Base-by-base conservation (phyloP, 2,797 vertebrate genomes). In the Chiroxiphia lanceolata region DNA sequence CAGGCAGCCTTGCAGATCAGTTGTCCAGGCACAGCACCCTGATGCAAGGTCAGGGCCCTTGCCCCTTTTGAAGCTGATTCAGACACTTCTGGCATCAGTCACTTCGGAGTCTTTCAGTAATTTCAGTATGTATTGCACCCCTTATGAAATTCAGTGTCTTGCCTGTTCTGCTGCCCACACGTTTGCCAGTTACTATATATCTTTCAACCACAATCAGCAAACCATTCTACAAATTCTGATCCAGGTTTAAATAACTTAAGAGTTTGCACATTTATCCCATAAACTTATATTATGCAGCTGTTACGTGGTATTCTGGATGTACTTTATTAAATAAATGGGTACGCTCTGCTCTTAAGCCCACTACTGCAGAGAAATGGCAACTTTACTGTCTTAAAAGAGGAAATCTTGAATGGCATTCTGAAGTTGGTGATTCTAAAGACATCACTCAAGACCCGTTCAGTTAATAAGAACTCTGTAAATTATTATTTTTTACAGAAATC, bases 401-500 rank as follows among this genome's bases (percentile, higher is more conserved):
- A 90, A 72, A 63, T 60, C 44, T 72, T 81, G 65, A 63, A 56
- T 13, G 38, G 18, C 72, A 65, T 74, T 82, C 59, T 82, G 36
- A 60, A 89, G 33, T 47, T 25, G 29, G n/a, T 53, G 42, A 56
- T 69, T 56, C 26, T 95, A 31, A 79, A 38, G 31, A 80, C 16
- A 45, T 65, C 57, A 76, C 48, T 92, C 20, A 57, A 83, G 50
- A 74, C 2, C 3, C 67, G 11, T 53, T 74, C 67, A 87, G 26
- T 87, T 92, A 88, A 23, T 47, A 75, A 76, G 22, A 86, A 60
- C 20, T 61, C 33, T 65, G 13, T 75, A 76, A 65, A 38, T 65
- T 0, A 63, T 77, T 56, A 23, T 80, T 83, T 87, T 60, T 76
- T 38, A 67, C 91, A 97, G 97, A 96, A 91, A 90, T 84, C 36